Conservation (phyloP, 1,140 invertebrate genomes). For the Lucilia sericata region DNA sequence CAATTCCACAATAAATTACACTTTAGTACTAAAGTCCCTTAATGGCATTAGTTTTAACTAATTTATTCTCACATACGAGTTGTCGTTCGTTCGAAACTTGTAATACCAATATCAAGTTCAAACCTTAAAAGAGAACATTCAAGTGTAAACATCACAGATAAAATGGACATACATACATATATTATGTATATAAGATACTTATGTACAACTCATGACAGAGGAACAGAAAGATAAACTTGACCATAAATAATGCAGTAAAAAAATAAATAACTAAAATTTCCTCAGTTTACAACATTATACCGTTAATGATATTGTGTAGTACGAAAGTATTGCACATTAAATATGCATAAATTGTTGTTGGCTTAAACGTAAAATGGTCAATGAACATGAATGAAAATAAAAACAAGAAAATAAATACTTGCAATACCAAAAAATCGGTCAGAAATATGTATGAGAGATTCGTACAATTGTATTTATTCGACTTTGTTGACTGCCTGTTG, state of each 20-base stretch:
- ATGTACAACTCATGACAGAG: not conserved
- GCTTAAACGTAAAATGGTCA: conserved; percentile 1
- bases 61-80: too few relatives aligned
- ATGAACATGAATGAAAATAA: not conserved
- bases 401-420: not conserved
- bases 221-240: not conserved
- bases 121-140: not conserved
- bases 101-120: not conserved
- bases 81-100: too few relatives aligned
- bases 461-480: not conserved
- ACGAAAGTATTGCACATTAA: not conserved
- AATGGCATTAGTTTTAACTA: too few relatives aligned
- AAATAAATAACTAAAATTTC: not conserved
- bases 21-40: too few relatives aligned
- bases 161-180: not conserved
- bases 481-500: not conserved
- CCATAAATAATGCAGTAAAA: not conserved
- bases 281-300: not conserved
- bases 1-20: too few relatives aligned
- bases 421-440: not conserved
- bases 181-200: not conserved
- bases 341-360: conserved; percentile 11
- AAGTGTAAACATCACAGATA: not conserved
- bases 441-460: not conserved
- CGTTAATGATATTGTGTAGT: not conserved